phyloP scores from a whole-genome alignment of 1,140 invertebrate species.

The Achatina immaculata region DNA sequence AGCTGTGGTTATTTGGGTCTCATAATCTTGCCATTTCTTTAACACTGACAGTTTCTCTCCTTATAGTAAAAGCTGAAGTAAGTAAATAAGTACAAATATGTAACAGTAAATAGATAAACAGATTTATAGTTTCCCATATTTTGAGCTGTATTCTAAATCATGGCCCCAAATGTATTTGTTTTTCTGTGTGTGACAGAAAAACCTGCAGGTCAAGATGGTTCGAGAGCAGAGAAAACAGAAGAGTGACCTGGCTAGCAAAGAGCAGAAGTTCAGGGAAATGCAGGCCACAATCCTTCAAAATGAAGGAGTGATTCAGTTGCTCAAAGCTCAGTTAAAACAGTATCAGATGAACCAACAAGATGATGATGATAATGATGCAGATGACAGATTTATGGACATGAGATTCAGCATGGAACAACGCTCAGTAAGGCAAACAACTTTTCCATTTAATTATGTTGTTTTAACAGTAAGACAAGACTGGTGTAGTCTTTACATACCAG shows the following conservation, averaged over 20 bases:
- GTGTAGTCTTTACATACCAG: too few species aligned
- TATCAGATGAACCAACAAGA: conserved; percentile 50
- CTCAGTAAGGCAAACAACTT: neutral
- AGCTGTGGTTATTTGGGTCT: too few species aligned
- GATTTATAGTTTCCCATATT: too few species aligned
- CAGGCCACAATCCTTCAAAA: conserved; percentile 61
- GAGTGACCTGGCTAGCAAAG: conserved; percentile 52
- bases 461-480: neutral
- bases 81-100: too few species aligned
- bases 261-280: conserved; percentile 59
- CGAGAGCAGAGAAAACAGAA: conserved; percentile 57
- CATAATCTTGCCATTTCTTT: too few species aligned
- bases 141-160: too few species aligned
- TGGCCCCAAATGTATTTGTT: too few species aligned
- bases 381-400: conserved; percentile 34
- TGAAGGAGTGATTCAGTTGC: conserved; percentile 62
- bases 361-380: conserved; percentile 9
- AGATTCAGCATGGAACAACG: conserved; percentile 18
- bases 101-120: too few species aligned
- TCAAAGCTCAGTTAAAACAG: conserved; percentile 60
- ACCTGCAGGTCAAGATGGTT: conserved; percentile 59
- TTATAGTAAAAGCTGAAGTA: too few species aligned
- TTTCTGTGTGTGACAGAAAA: conserved; percentile 64
- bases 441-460: too few species aligned
- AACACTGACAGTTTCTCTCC: too few species aligned